These are phyloP conservation scores for Ispidina lecontei DNA, from an alignment of 2,797 vertebrate genomes.

Conservation along the genomic window DNA sequence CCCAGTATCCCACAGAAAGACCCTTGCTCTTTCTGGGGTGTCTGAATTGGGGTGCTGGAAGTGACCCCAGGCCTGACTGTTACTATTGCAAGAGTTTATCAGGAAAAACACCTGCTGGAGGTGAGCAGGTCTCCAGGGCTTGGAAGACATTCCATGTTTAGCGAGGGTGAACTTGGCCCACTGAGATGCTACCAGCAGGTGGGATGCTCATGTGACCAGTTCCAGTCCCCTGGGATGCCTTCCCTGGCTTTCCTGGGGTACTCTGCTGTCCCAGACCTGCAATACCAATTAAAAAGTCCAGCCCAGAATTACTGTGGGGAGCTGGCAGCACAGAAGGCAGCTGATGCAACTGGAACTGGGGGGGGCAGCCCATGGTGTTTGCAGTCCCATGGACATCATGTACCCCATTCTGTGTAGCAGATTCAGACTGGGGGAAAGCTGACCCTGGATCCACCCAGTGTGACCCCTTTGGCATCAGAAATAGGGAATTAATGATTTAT, in stretches of 20 bases:
- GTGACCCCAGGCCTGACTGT: neutral
- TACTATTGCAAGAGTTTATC: neutral
- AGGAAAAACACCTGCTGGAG: neutral
- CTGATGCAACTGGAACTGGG: neutral
- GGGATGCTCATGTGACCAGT: neutral
- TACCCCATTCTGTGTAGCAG: neutral
- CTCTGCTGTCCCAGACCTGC: neutral
- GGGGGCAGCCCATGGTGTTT: neutral
- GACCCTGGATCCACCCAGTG: neutral
- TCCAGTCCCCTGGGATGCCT: accelerated
- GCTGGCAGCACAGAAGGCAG: neutral
- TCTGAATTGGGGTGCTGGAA: neutral
- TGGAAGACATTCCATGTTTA: neutral
- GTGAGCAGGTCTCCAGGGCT: neutral
- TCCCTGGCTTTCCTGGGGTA: neutral
- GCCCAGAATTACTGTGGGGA: accelerated
- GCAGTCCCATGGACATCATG: neutral
- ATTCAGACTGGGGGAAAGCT: neutral
- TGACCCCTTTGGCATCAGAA: neutral
- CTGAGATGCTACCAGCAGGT: neutral
- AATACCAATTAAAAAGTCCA: neutral
- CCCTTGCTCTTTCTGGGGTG: neutral
- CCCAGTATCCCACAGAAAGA: accelerated
- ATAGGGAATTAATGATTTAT: neutral
- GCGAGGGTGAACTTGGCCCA: neutral